These are phyloP conservation scores for Folsomia candida DNA, from an alignment of 2,888 invertebrate species.

Conservation along the genomic window DNA sequence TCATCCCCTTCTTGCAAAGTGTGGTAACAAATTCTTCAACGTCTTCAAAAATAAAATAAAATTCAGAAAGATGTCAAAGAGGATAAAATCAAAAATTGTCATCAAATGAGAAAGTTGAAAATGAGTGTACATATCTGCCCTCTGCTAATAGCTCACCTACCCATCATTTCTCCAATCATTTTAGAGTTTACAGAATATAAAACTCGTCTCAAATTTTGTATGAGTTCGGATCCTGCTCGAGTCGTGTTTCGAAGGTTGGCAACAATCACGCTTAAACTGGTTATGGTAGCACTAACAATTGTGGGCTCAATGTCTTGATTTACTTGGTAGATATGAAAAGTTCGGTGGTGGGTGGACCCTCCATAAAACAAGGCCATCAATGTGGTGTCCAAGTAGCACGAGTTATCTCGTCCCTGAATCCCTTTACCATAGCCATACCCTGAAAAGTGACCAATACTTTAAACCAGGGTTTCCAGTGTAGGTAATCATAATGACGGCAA, in stretches of 20 bases:
- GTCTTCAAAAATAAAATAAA: neutral
- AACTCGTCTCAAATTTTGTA: neutral
- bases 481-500: too few species aligned
- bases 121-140: neutral
- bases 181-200: neutral
- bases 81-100: neutral
- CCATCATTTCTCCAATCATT: neutral
- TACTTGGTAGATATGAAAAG: neutral
- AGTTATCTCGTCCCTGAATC: neutral
- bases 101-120: neutral
- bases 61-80: neutral
- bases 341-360: neutral
- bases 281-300: neutral
- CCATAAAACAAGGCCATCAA: constrained; percentile 3
- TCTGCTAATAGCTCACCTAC: neutral
- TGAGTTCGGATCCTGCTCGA: neutral
- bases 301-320: neutral
- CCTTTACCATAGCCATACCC: constrained; percentile 1
- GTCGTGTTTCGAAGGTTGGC: neutral
- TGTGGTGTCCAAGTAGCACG: neutral
- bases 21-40: neutral
- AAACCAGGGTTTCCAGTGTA: too few species aligned
- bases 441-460: too few species aligned
- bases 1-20: neutral
- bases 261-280: neutral